phyloP scores from a whole-genome alignment of 1,140 invertebrate species.

The Vanessa atalanta region DNA sequence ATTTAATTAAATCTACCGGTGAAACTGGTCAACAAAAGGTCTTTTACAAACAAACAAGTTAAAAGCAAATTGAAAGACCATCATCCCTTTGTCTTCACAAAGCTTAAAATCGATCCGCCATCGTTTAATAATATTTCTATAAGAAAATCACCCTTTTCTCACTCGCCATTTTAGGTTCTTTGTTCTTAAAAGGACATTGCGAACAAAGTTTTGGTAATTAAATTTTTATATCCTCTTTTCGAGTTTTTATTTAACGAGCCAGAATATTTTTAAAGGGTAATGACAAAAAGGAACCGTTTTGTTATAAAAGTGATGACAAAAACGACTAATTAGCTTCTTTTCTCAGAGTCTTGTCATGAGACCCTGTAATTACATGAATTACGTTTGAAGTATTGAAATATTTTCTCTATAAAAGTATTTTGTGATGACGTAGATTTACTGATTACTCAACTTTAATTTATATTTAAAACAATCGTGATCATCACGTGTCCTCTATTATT shows the following conservation, averaged over 20 bases:
- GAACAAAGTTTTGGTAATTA: constrained; percentile 68
- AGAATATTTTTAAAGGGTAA: constrained; percentile 55
- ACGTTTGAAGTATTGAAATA: constrained; percentile 26
- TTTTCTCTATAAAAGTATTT: constrained; percentile 8
- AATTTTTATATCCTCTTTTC: constrained; percentile 65
- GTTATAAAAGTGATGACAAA: constrained; percentile 39
- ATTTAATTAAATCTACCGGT: constrained; percentile 33
- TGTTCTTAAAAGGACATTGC: constrained; percentile 54
- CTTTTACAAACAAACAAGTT: constrained; percentile 48
- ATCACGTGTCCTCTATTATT: too few relatives aligned
- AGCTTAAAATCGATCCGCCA: constrained; percentile 61
- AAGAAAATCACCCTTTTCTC: constrained; percentile 57
- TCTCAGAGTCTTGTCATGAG: constrained; percentile 27
- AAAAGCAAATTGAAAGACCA: constrained; percentile 55
- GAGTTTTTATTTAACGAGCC: constrained; percentile 51
- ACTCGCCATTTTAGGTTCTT: constrained; percentile 54
- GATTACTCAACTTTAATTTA: background rate
- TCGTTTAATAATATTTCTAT: constrained; percentile 70
- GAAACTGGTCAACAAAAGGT: constrained; percentile 47
- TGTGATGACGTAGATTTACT: background rate
- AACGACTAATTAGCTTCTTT: constrained; percentile 39
- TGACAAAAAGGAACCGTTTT: constrained; percentile 44
- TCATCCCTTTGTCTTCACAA: constrained; percentile 52
- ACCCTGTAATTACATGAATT: constrained; percentile 32
- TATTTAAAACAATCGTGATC: background rate